Conservation (phyloP, 1,140 invertebrate genomes). For the Brachystomella parvula region DNA sequence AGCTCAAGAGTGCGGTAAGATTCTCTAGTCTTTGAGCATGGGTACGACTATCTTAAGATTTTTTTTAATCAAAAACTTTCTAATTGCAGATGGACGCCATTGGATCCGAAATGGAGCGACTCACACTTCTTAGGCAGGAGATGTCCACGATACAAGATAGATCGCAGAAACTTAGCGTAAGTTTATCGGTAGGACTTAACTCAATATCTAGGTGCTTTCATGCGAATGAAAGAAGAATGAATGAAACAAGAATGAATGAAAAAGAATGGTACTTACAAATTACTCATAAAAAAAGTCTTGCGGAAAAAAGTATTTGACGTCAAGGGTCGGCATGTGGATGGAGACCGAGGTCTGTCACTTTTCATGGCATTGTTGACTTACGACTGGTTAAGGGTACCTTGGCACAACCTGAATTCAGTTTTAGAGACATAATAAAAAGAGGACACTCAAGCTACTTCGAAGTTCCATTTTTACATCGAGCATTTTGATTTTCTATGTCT, state of each 20-base stretch:
- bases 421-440: too few species aligned
- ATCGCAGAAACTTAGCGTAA: background rate
- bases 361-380: too few species aligned
- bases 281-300: too few species aligned
- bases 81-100: background rate
- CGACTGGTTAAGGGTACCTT: too few species aligned
- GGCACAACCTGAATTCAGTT: too few species aligned
- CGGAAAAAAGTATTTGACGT: background rate
- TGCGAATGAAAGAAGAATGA: background rate
- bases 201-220: background rate
- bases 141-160: background rate
- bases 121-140: background rate
- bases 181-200: too few species aligned
- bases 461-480: too few species aligned
- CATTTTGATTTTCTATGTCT: too few species aligned
- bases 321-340: too few species aligned
- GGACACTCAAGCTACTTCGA: too few species aligned
- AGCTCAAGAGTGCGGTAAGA: background rate
- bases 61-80: constrained; percentile 1
- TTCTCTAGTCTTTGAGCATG: constrained; percentile 1
- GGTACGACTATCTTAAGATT: too few species aligned
- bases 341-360: too few species aligned
- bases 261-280: background rate
- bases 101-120: background rate
- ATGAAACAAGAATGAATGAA: background rate